Conservation (phyloP, 2,797 vertebrate species). For the Vultur gryphus region DNA sequence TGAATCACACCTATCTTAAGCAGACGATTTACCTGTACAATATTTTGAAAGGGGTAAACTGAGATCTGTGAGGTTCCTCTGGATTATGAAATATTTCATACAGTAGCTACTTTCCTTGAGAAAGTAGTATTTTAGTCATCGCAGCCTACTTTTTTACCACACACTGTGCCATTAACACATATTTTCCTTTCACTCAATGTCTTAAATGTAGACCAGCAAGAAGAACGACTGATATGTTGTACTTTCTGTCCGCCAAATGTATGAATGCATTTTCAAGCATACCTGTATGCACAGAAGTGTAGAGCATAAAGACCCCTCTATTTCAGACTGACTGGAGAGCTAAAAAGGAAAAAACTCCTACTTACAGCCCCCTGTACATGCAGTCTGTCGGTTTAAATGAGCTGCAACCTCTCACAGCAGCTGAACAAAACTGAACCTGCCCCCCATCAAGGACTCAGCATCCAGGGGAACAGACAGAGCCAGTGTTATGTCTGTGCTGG, state of each 20-base stretch:
- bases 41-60: constrained; percentile 58
- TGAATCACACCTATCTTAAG: background rate
- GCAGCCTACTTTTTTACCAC: background rate
- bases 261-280: background rate
- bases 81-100: background rate
- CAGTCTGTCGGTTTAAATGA: background rate
- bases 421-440: background rate
- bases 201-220: background rate
- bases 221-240: background rate
- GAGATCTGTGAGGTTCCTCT: background rate
- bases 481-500: background rate
- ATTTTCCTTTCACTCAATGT: background rate
- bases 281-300: background rate
- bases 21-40: background rate
- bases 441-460: background rate
- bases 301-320: background rate
- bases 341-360: background rate
- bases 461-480: background rate
- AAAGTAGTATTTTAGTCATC: constrained; percentile 1
- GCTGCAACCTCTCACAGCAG: background rate
- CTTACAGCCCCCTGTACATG: fast-evolving
- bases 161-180: background rate
- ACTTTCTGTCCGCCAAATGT: background rate
- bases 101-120: background rate
- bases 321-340: background rate